Evolutionary conservation across 2,113 vertebrate genomes (phyloP).

Genomic region (Labeo catla): DNA sequence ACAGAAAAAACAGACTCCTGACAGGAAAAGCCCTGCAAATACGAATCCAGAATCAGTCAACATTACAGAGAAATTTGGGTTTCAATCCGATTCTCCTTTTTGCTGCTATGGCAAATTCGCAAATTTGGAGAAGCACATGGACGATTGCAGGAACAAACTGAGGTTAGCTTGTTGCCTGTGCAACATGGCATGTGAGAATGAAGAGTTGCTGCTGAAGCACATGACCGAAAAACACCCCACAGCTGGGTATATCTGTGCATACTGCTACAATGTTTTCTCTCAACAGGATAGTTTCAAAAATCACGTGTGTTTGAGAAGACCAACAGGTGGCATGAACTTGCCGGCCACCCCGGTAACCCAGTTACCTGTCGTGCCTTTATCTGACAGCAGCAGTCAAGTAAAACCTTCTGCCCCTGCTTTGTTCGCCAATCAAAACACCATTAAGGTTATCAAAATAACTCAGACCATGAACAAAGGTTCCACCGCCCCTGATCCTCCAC

Average conservation of each 20-base stretch:
- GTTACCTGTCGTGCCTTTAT: constrained; percentile 22
- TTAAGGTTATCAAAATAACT: background rate
- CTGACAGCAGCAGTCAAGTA: constrained; percentile 60
- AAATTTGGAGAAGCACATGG: constrained; percentile 58
- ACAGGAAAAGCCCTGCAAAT: background rate
- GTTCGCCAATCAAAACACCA: background rate
- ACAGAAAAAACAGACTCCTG: background rate
- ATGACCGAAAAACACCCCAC: constrained; percentile 54
- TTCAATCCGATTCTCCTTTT: background rate
- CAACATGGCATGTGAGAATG: constrained; percentile 48
- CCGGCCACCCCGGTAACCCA: background rate
- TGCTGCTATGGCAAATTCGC: constrained; percentile 67
- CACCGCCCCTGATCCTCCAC: background rate
- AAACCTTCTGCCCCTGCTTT: constrained; percentile 57
- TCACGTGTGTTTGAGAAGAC: constrained; percentile 64
- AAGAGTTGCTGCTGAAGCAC: constrained; percentile 60
- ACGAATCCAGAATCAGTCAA: background rate
- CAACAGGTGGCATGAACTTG: background rate
- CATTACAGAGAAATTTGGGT: background rate
- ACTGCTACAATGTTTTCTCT: constrained; percentile 69
- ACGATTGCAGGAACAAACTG: constrained; percentile 49
- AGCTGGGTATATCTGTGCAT: constrained; percentile 60
- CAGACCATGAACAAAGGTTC: background rate
- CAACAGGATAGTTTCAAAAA: constrained; percentile 43
- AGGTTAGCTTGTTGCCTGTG: constrained; percentile 61